Percentiles rank a stretch among this genome's conserved stretches.
These are phyloP conservation scores for Scrobipalpa costella DNA, from an alignment of 2,888 invertebrate species.

Conservation along the genomic window DNA sequence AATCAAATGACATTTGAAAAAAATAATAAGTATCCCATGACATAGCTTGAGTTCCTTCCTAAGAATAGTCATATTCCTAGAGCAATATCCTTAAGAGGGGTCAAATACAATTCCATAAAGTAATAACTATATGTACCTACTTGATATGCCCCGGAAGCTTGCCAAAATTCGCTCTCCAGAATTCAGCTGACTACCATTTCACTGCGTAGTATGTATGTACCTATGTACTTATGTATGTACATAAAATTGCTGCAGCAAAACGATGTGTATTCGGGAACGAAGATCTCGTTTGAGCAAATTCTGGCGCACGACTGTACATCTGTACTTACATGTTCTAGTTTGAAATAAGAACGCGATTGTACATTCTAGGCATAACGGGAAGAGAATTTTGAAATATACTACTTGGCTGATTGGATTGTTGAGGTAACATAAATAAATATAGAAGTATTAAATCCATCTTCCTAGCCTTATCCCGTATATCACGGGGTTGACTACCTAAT, in stretches of 20 bases:
- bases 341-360: not conserved
- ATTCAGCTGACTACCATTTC: constrained; percentile 22
- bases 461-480: too few relatives aligned
- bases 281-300: constrained; percentile 13
- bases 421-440: too few relatives aligned
- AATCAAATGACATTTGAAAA: too few relatives aligned
- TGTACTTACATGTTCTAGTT: not conserved
- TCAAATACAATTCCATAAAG: constrained; percentile 36
- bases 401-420: not conserved
- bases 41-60: too few relatives aligned
- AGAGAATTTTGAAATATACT: constrained; percentile 3
- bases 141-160: constrained; percentile 44
- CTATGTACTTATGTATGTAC: not conserved
- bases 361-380: not conserved
- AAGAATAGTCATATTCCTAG: not conserved
- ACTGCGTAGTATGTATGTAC: constrained; percentile 10
- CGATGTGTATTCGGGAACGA: not conserved
- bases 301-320: not conserved
- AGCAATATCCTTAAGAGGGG: constrained; percentile 48
- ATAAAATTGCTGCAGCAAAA: constrained; percentile 15
- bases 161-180: constrained; percentile 43
- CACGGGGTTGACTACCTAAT: too few relatives aligned
- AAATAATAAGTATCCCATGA: too few relatives aligned
- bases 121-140: constrained; percentile 39
- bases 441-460: too few relatives aligned